phyloP scores from a whole-genome alignment of 2,888 invertebrate genomes.

The Eupithecia dodoneata region DNA sequence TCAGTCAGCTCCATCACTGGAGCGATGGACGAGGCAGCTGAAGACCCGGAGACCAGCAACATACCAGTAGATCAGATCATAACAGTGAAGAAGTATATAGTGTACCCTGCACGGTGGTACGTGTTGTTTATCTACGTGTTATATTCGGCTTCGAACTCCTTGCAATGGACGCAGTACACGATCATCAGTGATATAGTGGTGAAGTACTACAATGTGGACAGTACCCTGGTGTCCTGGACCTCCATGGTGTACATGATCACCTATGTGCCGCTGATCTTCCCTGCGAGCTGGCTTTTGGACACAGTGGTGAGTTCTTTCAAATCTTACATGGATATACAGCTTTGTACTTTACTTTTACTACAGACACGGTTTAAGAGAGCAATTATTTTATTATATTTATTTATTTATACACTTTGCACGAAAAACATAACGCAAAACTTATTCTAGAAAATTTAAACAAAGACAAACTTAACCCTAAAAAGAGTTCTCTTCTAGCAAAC shows the following conservation, averaged over 20 bases:
- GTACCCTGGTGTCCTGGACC: conserved; percentile 94
- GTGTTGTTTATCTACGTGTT: conserved; percentile 92
- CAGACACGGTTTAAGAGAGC: neutral
- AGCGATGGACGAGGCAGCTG: conserved; percentile 57
- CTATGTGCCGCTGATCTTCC: conserved; percentile 98
- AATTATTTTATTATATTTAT: neutral
- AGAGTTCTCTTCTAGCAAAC: no score
- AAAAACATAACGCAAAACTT: no score
- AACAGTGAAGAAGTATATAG: conserved; percentile 69
- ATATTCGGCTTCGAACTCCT: conserved; percentile 95
- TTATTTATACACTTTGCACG: no score
- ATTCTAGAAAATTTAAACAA: no score
- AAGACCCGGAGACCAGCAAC: neutral
- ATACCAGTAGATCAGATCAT: neutral
- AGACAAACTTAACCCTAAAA: no score
- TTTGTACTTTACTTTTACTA: neutral
- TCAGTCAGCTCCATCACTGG: conserved; percentile 54
- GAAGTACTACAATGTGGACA: conserved; percentile 88
- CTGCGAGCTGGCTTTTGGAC: conserved; percentile 97
- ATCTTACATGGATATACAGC: neutral
- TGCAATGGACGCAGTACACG: conserved; percentile 98
- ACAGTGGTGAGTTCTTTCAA: conserved; percentile 88
- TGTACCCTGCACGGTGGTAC: conserved; percentile 90
- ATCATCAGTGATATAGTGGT: conserved; percentile 93
- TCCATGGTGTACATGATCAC: conserved; percentile 98